Evolutionary conservation across 2,888 invertebrate genomes (phyloP).

Genomic region (Apocheima hispidaria): DNA sequence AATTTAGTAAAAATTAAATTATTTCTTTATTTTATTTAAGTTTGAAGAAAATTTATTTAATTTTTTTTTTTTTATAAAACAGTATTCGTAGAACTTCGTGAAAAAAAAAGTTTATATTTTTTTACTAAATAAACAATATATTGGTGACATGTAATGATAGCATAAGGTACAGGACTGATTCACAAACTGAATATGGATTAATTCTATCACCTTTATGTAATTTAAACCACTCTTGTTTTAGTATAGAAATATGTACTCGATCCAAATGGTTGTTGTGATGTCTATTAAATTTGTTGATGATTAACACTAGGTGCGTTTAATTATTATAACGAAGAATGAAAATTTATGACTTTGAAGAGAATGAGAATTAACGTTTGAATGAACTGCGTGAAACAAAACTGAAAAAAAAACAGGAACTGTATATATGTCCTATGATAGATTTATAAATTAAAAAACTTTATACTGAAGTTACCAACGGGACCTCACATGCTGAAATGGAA

Average conservation of each 20-base stretch:
- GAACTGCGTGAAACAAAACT: too few species aligned
- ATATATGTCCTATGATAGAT: too few species aligned
- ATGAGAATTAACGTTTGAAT: too few species aligned
- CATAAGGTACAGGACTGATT: conserved; percentile 35
- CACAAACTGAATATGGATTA: conserved; percentile 7
- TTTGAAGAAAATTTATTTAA: neutral
- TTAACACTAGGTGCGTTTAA: conserved; percentile 34
- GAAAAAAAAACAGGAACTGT: too few species aligned
- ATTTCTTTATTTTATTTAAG: neutral
- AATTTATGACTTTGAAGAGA: too few species aligned
- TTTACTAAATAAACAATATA: neutral
- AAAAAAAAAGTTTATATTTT: neutral
- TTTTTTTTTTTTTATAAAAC: neutral
- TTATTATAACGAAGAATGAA: too few species aligned
- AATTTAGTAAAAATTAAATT: neutral
- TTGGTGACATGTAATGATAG: conserved; percentile 26
- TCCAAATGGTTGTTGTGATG: conserved; percentile 86
- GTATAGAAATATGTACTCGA: conserved; percentile 68
- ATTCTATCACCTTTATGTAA: conserved; percentile 37
- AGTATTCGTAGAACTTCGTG: too few species aligned
- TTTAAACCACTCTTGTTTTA: conserved; percentile 48
- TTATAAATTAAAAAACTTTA: too few species aligned
- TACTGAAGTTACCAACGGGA: too few species aligned
- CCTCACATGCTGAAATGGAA: too few species aligned
- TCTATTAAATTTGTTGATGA: conserved; percentile 84